phyloP scores from a whole-genome alignment of 2,113 vertebrate species.

The Madoqua kirkii region DNA sequence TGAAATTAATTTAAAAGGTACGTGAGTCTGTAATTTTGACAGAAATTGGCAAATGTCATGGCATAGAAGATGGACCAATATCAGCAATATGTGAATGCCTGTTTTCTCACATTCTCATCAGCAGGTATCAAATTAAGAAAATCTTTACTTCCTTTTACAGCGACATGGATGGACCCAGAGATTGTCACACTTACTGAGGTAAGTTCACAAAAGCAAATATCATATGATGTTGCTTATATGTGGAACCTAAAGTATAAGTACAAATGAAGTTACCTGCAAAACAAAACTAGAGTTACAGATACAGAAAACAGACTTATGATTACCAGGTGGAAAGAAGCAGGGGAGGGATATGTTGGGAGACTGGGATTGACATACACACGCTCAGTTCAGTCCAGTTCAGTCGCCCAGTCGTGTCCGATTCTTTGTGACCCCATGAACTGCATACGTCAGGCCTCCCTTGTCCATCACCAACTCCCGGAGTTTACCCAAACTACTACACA shows the following conservation, averaged over 20 bases:
- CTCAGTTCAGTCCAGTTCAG: background rate
- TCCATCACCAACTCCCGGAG: background rate
- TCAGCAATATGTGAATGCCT: background rate
- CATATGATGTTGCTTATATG: background rate
- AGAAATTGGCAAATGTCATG: background rate
- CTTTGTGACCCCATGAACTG: background rate
- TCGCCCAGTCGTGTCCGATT: background rate
- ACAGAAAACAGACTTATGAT: background rate
- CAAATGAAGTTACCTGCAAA: background rate
- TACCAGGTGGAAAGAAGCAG: background rate
- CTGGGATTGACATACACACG: background rate
- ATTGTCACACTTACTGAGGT: background rate
- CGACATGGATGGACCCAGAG: background rate
- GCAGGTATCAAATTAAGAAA: background rate
- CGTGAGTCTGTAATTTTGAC: background rate
- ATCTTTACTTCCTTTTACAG: background rate
- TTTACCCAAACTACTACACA: background rate
- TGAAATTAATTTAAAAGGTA: background rate
- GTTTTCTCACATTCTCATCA: background rate
- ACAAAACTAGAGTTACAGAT: background rate
- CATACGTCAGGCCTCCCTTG: background rate
- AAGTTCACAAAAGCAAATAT: background rate
- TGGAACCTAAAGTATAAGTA: background rate
- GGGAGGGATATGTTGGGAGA: background rate
- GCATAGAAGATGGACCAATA: background rate